Base-by-base conservation (phyloP, 2,888 invertebrate genomes). In the Caenorhabditis auriculariae region DNA sequence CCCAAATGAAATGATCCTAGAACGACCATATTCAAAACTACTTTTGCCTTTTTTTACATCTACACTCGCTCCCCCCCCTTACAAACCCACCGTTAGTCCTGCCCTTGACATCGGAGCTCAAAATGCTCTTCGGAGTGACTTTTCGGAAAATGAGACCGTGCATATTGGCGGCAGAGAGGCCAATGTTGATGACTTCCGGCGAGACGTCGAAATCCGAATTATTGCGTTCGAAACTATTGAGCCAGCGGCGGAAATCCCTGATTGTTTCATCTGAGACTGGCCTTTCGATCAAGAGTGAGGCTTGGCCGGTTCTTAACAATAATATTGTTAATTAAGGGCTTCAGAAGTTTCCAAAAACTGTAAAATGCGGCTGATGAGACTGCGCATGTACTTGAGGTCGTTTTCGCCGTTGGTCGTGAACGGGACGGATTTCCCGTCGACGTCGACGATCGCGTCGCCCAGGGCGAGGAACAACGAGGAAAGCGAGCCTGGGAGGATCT, bases 61-160 rank as follows among this genome's bases (percentile, higher is more conserved):
- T n/a, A n/a, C n/a, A n/a, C n/a, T n/a, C n/a, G n/a, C n/a, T n/a
- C n/a, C n/a, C n/a, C n/a, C n/a, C n/a, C n/a, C n/a, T n/a, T n/a
- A n/a, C n/a, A n/a, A n/a, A n/a, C n/a, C n/a, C n/a, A n/a, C n/a
- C n/a, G n/a, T n/a, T n/a, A 21, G 43, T 53, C 19, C 3, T 4
- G 24, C 42, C 52, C 9, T 35, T 23, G 7, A 54, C 51, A 21
- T 62, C 62, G 6, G 57, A 24, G 19, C 49, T 15, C 51, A 58
- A 24, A 52, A 58, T 58, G 32, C 62, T 62, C 28, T 55, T 53
- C 23, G 62, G 45, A 3, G 15, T 43, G 9, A 62, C 21, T 37
- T 62, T 62, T 9, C 39, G 42, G 44, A 62, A 45, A 28, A 62
- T 43, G 5, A 62, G 37, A 3, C 29, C 41, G 29, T 62, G 58